These are phyloP conservation scores for Coreoperca whiteheadi DNA, from an alignment of 2,113 vertebrate species.

Conservation along the genomic window DNA sequence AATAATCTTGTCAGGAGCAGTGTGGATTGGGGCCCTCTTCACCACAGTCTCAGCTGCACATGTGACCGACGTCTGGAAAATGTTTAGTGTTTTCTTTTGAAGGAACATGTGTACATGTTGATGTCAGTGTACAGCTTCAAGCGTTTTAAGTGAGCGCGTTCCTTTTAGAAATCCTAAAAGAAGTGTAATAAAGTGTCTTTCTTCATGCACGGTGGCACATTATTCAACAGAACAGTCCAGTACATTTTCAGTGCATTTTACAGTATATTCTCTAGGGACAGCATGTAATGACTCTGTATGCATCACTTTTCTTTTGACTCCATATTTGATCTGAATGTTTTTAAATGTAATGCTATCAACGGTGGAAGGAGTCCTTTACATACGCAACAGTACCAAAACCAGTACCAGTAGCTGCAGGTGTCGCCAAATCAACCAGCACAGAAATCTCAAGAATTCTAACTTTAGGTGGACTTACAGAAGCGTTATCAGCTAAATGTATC, in stretches of 20 bases:
- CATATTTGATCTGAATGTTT: not conserved
- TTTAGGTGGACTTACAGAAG: not conserved
- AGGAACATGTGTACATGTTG: conserved; percentile 7
- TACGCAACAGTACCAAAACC: not conserved
- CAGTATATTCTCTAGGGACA: not conserved
- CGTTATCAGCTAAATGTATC: not conserved
- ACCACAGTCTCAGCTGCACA: not conserved
- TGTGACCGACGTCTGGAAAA: not conserved
- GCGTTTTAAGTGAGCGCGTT: conserved; percentile 7
- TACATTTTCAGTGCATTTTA: not conserved
- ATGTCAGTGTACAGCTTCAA: conserved; percentile 14
- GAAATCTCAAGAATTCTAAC: not conserved
- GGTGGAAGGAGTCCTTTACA: not conserved
- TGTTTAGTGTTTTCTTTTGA: not conserved
- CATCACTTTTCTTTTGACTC: not conserved
- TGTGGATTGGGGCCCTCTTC: conserved; percentile 6
- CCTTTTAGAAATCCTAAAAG: conserved; percentile 3
- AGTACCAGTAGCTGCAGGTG: not conserved
- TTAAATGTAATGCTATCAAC: not conserved
- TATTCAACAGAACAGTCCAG: not conserved
- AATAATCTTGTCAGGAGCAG: conserved; percentile 19
- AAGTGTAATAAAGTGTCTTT: conserved; percentile 8
- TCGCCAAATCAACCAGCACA: not conserved
- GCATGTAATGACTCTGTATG: not conserved
- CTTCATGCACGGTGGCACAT: not conserved